Conservation (phyloP, 1,140 invertebrate genomes). For the Cyphomyrmex costatus region DNA sequence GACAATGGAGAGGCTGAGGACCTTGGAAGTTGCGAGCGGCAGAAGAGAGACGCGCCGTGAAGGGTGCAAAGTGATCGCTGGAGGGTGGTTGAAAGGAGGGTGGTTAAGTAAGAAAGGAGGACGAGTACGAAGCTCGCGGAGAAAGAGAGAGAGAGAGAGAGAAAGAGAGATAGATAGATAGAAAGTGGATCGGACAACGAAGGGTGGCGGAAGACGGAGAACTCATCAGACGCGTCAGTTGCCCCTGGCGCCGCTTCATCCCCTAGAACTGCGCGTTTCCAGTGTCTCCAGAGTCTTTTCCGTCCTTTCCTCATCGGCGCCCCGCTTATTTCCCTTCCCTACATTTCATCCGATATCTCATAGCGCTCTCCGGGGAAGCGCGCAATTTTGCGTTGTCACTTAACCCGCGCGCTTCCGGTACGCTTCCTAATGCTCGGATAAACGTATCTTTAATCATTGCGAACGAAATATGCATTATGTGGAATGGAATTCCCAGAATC, state of each 20-base stretch:
- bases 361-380: not conserved
- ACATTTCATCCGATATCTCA: constrained; percentile 19
- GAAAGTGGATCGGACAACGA: constrained; percentile 6
- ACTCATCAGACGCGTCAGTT: constrained; percentile 64
- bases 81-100: constrained; percentile 20
- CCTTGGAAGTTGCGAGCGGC: not conserved
- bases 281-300: constrained; percentile 50
- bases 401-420: not conserved
- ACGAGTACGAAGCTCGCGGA: constrained; percentile 15
- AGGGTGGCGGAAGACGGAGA: constrained; percentile 9
- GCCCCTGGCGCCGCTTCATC: constrained; percentile 59
- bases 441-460: constrained; percentile 19
- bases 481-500: not conserved
- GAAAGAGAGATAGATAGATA: no score
- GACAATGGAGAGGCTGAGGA: not conserved
- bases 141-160: constrained; percentile 31
- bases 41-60: not conserved
- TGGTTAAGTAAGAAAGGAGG: constrained; percentile 44
- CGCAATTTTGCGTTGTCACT: constrained; percentile 28
- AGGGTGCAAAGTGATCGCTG: constrained; percentile 38
- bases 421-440: not conserved
- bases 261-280: constrained; percentile 34
- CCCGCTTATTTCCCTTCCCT: constrained; percentile 18
- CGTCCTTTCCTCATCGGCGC: constrained; percentile 38
- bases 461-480: not conserved